Percentiles rank a stretch among this genome's conserved stretches.
These are phyloP conservation scores for Neosilurus mollespiculum DNA, from an alignment of 2,797 vertebrate species.

Conservation along the genomic window DNA sequence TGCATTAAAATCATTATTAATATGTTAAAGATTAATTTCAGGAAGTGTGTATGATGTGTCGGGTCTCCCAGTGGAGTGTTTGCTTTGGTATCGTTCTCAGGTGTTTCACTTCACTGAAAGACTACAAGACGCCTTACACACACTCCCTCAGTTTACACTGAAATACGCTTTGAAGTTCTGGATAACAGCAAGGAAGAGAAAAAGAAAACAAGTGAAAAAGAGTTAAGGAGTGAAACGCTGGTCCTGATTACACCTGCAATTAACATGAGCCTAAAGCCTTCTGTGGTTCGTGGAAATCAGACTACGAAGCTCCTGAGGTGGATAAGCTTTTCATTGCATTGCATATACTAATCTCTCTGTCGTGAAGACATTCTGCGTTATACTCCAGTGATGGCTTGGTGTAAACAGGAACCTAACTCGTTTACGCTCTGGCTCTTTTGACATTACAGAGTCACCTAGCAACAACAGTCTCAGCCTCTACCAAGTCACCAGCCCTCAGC, in stretches of 20 bases:
- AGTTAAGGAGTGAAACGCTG: constrained; percentile 1
- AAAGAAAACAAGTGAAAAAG: constrained; percentile 20
- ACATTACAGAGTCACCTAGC: constrained; percentile 69
- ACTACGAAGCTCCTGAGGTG: constrained; percentile 10
- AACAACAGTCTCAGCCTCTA: constrained; percentile 67
- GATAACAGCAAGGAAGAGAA: constrained; percentile 36
- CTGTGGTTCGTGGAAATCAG: constrained; percentile 8
- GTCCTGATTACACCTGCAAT: constrained; percentile 19
- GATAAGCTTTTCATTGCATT: constrained; percentile 13
- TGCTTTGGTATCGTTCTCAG: constrained; percentile 80
- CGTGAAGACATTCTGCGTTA: constrained; percentile 3
- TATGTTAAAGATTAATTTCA: constrained; percentile 33
- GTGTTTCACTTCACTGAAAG: constrained; percentile 68
- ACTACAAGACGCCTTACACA: constrained; percentile 47
- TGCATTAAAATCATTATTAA: background rate
- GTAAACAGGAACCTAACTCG: constrained; percentile 13
- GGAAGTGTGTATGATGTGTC: constrained; percentile 46
- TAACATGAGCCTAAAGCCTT: constrained; percentile 7
- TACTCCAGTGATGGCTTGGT: background rate
- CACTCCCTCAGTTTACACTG: constrained; percentile 22
- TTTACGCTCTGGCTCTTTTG: constrained; percentile 37
- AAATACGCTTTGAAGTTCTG: background rate
- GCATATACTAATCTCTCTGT: constrained; percentile 17
- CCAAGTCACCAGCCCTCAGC: constrained; percentile 52
- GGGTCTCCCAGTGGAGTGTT: constrained; percentile 64